These are phyloP conservation scores for Ophiothrix spiculata DNA, from an alignment of 35 echinoderm and acorn worm species.

Conservation along the genomic window DNA sequence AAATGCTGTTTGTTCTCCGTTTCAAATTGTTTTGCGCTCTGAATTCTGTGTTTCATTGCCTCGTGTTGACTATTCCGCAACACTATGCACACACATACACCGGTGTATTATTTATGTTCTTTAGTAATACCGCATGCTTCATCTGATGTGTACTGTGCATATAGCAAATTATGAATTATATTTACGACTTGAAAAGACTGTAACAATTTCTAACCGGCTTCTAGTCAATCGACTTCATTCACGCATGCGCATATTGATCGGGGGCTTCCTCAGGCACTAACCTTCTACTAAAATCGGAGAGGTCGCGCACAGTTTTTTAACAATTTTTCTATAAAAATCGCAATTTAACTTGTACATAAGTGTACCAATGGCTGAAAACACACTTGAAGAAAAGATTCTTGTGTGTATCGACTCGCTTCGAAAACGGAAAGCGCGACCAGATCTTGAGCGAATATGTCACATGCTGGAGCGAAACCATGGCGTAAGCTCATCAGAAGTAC, in stretches of 20 bases:
- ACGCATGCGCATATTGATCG: conserved; percentile 33
- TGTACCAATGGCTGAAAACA: conserved; percentile 72
- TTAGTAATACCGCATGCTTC: too few species aligned
- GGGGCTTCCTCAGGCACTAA: conserved; percentile 12
- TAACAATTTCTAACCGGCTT: not conserved
- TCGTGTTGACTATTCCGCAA: too few species aligned
- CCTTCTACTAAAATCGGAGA: not conserved
- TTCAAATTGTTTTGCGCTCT: too few species aligned
- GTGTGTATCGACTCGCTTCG: conserved; percentile 93
- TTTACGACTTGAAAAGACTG: too few species aligned
- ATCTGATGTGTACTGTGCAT: too few species aligned
- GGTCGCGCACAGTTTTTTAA: conserved; percentile 6
- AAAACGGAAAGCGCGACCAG: conserved; percentile 90
- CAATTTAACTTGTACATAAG: not conserved
- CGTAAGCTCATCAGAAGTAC: conserved; percentile 62
- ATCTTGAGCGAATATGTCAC: conserved; percentile 99
- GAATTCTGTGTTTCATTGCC: too few species aligned
- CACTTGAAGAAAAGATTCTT: conserved; percentile 63
- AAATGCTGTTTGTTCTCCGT: too few species aligned
- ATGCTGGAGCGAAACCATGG: conserved; percentile 94
- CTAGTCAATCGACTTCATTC: not conserved
- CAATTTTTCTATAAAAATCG: conserved; percentile 20
- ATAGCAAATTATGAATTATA: too few species aligned
- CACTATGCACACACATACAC: too few species aligned
- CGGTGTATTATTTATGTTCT: too few species aligned